Base-by-base conservation (phyloP, 1,140 invertebrate genomes). In the Sminthurinus signatus region DNA sequence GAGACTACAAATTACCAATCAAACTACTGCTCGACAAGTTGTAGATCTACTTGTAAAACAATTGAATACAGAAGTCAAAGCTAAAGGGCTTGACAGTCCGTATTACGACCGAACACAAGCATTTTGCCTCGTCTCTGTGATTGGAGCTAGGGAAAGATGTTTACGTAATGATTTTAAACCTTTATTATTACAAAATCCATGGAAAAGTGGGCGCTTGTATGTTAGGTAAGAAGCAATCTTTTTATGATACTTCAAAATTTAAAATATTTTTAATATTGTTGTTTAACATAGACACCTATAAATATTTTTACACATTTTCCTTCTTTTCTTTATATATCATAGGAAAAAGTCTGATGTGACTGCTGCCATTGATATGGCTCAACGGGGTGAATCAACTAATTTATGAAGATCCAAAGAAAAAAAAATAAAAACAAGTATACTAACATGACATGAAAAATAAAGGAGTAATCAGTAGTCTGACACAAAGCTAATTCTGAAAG, bases 101-200 rank as follows among this genome's bases (percentile, higher is more conserved):
- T 28, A 62, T 46, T 66, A 66, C 31, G 71, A 79, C 31, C 68
- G 78, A 19, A 69, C 36, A 8, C 27, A 84, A 23, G 89, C 93
- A 72, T 96, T 96, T 75, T 96, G 93, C 75, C 79, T 98, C 19
- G 93, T 96, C 0, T 91, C 92, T 0, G 91, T 96, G 17, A 93
- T 96, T 50, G 93, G 93, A 1, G 89, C 91, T 8, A 36, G 32
- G 15, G 32, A 36, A 15, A 36, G 32, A 36, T 36, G 93, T 74
- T 80, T 98, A 1, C 80, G 92, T 14, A 93, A 96, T 72, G 93
- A 97, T 75, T 96, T 95, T 74, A 88, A 15, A 71, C 91, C 92
- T 0, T 78, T 97, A 1, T 87, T 93, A 70, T 77, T 98, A 27
- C 92, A 96, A 74, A 93, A 93, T 77, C 93, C 93, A 0, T 98